Conservation (phyloP, 2,113 vertebrate genomes). For the Uropsilus gracilis region DNA sequence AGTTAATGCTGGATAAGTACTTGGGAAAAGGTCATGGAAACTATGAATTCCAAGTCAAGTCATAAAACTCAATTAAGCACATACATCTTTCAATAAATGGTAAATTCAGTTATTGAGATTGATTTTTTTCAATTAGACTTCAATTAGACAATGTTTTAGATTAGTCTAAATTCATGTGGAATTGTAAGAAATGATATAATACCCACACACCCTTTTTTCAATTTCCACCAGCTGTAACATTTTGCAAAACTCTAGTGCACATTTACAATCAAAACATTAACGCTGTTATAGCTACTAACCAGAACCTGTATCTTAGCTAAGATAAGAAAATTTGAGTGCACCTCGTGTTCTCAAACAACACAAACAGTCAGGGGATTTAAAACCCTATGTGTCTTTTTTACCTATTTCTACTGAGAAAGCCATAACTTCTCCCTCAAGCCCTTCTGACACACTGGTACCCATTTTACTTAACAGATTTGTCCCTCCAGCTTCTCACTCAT, state of each 20-base stretch:
- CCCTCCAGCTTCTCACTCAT: neutral
- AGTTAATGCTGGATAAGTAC: neutral
- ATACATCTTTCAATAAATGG: neutral
- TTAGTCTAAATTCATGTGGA: neutral
- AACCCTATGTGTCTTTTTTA: neutral
- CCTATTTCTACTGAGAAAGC: neutral
- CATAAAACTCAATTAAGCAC: neutral
- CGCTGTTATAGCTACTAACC: neutral
- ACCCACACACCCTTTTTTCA: neutral
- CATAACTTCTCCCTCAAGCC: too few relatives aligned
- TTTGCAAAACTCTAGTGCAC: neutral
- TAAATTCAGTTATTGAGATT: neutral
- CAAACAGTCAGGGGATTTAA: neutral
- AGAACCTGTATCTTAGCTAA: neutral
- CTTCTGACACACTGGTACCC: neutral
- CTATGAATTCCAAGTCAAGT: neutral
- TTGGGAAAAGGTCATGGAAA: neutral
- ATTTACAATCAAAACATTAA: neutral
- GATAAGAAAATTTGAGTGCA: neutral
- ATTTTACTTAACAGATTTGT: neutral
- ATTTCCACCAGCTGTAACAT: neutral
- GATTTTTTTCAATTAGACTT: neutral
- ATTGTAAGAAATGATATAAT: neutral
- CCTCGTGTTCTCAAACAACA: neutral
- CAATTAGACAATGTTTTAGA: conserved; percentile 5